Evolutionary conservation across 1,140 invertebrate genomes (phyloP).

Genomic region (Lepeophtheirus salmonis): DNA sequence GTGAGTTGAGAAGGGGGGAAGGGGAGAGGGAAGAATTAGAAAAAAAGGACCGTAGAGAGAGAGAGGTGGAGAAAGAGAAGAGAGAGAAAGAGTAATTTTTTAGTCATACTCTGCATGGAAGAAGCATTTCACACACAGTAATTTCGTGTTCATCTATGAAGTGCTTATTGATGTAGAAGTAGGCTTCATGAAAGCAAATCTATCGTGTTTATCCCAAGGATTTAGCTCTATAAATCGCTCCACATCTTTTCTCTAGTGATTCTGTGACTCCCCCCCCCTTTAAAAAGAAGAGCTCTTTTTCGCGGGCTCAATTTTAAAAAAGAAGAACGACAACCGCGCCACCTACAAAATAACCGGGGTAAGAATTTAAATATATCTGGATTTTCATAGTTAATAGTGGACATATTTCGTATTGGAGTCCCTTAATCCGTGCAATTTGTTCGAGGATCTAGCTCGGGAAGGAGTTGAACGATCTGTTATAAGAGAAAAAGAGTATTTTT

Average conservation of each 20-base stretch:
- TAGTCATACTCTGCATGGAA: neutral
- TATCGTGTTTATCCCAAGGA: neutral
- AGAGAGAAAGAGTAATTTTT: neutral
- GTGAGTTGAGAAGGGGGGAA: no score
- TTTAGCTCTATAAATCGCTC: neutral
- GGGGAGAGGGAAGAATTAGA: neutral
- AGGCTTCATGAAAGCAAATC: neutral
- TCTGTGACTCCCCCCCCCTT: no score
- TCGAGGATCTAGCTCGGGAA: neutral
- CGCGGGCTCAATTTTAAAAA: neutral
- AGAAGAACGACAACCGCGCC: neutral
- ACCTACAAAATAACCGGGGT: neutral
- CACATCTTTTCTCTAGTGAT: no score
- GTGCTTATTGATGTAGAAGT: neutral
- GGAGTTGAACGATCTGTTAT: neutral
- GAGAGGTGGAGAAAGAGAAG: neutral
- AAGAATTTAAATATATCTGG: neutral
- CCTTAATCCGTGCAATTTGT: no score
- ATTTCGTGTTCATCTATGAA: neutral
- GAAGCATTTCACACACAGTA: neutral
- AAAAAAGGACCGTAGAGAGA: neutral
- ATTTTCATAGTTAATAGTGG: neutral
- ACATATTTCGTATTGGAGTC: no score
- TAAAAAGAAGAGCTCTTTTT: neutral
- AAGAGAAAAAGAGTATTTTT: neutral